Evolutionary conservation across 2,113 vertebrate genomes (phyloP).

Genomic region (Paramisgurnus dabryanus): DNA sequence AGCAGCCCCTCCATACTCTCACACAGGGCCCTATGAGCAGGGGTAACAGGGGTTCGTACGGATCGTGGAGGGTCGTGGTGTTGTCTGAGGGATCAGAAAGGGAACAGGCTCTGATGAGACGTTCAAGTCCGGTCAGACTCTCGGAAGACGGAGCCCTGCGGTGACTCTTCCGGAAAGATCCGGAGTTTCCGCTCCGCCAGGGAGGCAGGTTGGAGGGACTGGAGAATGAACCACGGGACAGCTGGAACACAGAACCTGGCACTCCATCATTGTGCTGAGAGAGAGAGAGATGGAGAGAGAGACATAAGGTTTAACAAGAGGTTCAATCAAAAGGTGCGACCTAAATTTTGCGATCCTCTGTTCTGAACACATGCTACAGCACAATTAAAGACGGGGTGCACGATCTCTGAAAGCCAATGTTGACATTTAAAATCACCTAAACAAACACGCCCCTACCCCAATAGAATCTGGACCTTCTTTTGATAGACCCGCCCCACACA

Average conservation of each 20-base stretch:
- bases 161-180: constrained; percentile 71
- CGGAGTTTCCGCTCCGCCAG: constrained; percentile 76
- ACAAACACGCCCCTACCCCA: no score
- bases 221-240: constrained; percentile 80
- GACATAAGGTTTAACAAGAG: no score
- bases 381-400: no score
- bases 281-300: no score
- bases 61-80: constrained; percentile 54
- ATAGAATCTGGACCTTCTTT: no score
- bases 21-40: constrained; percentile 80
- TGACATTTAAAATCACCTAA: no score
- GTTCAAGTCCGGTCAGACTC: constrained; percentile 75
- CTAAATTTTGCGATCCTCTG: no score
- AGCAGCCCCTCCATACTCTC: constrained; percentile 87
- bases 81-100: constrained; percentile 53
- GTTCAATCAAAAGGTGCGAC: no score
- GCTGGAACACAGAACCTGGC: constrained; percentile 72
- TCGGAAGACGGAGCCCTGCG: constrained; percentile 76
- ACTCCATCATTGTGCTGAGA: constrained; percentile 58
- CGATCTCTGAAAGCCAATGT: no score
- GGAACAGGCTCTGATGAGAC: constrained; percentile 66
- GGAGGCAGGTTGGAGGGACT: constrained; percentile 82
- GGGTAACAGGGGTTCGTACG: constrained; percentile 78
- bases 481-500: no score
- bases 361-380: no score